phyloP scores from a whole-genome alignment of 2,888 invertebrate species.

The Caprella mutica region DNA sequence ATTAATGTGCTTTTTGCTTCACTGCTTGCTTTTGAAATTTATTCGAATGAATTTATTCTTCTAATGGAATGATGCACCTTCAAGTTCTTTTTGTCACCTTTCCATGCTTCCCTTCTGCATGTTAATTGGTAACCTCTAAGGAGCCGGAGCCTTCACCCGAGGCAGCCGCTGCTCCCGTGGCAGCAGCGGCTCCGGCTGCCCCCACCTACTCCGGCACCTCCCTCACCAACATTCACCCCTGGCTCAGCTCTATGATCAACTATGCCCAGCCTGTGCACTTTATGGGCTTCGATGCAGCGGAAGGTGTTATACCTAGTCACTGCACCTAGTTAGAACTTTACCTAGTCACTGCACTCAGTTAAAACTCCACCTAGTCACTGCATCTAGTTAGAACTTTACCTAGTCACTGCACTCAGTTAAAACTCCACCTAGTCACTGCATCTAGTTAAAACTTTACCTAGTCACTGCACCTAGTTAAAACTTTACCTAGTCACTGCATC shows the following conservation, averaged over 20 bases:
- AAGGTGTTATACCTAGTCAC: conserved; percentile 61
- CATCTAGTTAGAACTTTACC: too few species aligned
- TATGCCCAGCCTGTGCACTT: conserved; percentile 99
- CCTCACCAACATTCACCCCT: conserved; percentile 97
- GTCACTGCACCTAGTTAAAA: too few species aligned
- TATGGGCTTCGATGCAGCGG: conserved; percentile 91
- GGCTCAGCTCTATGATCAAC: conserved; percentile 97
- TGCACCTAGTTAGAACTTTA: too few species aligned
- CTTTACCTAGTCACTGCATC: too few species aligned
- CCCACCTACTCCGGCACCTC: conserved; percentile 59
- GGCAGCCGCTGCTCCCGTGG: conserved; percentile 20
- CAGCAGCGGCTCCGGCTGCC: conserved; percentile 51
- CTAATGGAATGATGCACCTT: background rate
- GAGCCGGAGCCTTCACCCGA: too few species aligned
- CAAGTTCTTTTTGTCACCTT: background rate
- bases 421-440: too few species aligned
- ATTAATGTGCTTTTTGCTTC: background rate
- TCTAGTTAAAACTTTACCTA: too few species aligned
- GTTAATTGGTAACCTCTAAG: background rate
- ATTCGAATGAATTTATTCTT: background rate
- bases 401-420: too few species aligned
- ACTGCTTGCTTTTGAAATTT: background rate
- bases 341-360: too few species aligned
- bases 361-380: too few species aligned
- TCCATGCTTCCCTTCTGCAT: background rate